Conservation (phyloP, 1,140 invertebrate species). For the Hylyphantes graminicola region DNA sequence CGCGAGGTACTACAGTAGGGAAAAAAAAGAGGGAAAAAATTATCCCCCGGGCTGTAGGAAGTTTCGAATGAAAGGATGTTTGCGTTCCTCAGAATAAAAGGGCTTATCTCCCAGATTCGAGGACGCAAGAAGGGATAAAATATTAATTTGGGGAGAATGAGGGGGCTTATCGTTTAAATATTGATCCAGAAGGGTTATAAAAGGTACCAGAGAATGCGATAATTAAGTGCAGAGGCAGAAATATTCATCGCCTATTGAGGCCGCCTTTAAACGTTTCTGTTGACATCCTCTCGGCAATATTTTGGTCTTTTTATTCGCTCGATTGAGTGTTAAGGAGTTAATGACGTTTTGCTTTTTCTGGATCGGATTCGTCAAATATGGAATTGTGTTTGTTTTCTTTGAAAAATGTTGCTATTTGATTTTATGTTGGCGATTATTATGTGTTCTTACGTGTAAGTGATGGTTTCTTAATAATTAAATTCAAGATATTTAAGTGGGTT, state of each 20-base stretch:
- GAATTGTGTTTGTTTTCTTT: too few relatives aligned
- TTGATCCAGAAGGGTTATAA: slow-evolving; percentile 46
- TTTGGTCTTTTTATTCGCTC: too few relatives aligned
- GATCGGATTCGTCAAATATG: too few relatives aligned
- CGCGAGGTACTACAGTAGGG: background rate
- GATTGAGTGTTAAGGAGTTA: too few relatives aligned
- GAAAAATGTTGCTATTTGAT: too few relatives aligned
- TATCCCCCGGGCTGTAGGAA: slow-evolving; percentile 33
- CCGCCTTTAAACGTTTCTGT: slow-evolving; percentile 51
- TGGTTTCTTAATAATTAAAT: too few relatives aligned
- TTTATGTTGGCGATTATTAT: too few relatives aligned
- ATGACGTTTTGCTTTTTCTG: too few relatives aligned
- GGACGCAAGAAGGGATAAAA: slow-evolving; percentile 59
- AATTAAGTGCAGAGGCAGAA: slow-evolving; percentile 58
- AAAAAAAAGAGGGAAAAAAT: slow-evolving; percentile 22
- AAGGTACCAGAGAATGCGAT: slow-evolving; percentile 37
- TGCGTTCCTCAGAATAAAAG: slow-evolving; percentile 59
- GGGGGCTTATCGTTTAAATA: slow-evolving; percentile 61
- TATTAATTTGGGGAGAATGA: slow-evolving; percentile 61
- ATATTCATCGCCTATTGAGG: slow-evolving; percentile 51
- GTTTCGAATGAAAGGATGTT: slow-evolving; percentile 58
- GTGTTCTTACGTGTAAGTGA: too few relatives aligned
- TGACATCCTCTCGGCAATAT: slow-evolving; percentile 37
- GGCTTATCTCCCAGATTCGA: slow-evolving; percentile 58
- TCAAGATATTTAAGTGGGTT: too few relatives aligned